phyloP scores from a whole-genome alignment of 2,888 invertebrate species.

The Tipula helvola region DNA sequence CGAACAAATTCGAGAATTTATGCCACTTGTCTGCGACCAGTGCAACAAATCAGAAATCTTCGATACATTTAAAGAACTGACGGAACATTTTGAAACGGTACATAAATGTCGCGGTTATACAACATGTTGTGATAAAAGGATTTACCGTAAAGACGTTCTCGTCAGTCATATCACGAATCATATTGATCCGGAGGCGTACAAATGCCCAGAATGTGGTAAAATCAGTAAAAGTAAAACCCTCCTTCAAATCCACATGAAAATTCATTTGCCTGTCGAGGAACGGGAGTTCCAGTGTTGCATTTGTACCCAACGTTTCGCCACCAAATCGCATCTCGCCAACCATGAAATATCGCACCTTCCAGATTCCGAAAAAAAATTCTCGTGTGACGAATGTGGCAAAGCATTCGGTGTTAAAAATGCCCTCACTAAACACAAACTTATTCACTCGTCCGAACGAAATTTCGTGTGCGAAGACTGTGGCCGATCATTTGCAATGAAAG shows the following conservation, averaged over 20 bases:
- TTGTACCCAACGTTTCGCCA: conserved; percentile 17
- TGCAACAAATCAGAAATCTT: conserved; percentile 13
- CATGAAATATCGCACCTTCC: conserved; percentile 17
- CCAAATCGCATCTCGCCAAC: conserved; percentile 17
- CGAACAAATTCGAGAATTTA: conserved; percentile 17
- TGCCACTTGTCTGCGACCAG: conserved; percentile 15
- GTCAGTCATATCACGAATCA: conserved; percentile 17
- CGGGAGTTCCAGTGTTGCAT: conserved; percentile 14
- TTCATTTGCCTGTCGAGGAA: conserved; percentile 16
- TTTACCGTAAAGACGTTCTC: conserved; percentile 17
- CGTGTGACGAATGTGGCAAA: conserved; percentile 18
- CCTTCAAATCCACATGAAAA: conserved; percentile 17
- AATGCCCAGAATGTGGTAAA: conserved; percentile 16
- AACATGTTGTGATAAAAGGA: conserved; percentile 17
- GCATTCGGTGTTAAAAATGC: conserved; percentile 17
- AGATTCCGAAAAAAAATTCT: conserved; percentile 16
- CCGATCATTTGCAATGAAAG: conserved; percentile 15
- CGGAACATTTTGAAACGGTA: conserved; percentile 14
- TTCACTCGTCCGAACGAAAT: conserved; percentile 15
- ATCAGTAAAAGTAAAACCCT: conserved; percentile 17
- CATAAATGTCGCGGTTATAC: conserved; percentile 16
- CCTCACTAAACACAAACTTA: conserved; percentile 16
- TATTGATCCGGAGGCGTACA: conserved; percentile 17
- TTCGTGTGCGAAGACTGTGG: conserved; percentile 18
- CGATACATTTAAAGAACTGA: conserved; percentile 17